phyloP scores from a whole-genome alignment of 2,797 vertebrate species.

The Propithecus perrieri region DNA sequence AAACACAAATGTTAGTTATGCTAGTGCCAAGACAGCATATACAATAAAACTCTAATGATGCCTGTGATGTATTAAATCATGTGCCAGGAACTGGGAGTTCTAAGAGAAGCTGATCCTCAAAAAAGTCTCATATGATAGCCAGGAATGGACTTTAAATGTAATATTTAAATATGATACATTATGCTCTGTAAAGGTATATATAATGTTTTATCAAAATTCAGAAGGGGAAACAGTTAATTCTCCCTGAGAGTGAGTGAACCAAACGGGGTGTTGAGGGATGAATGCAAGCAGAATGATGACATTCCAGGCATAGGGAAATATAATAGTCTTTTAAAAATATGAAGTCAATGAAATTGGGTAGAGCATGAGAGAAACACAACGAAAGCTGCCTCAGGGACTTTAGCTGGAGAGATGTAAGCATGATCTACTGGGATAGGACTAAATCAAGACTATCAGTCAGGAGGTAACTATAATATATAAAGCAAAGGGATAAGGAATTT shows the following conservation, averaged over 20 bases:
- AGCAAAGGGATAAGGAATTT: neutral
- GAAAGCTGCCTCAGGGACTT: neutral
- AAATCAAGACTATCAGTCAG: neutral
- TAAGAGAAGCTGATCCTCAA: neutral
- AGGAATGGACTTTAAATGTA: neutral
- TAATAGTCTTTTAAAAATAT: neutral
- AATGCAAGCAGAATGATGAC: neutral
- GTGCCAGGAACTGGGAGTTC: neutral
- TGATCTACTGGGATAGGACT: neutral
- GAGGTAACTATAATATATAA: neutral
- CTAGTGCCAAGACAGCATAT: neutral
- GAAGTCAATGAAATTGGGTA: neutral
- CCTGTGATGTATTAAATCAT: neutral
- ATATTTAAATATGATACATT: neutral
- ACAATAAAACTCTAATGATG: neutral
- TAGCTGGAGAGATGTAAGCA: neutral
- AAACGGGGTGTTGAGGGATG: neutral
- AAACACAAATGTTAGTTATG: neutral
- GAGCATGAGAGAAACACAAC: neutral
- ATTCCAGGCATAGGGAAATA: neutral
- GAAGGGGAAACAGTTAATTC: neutral
- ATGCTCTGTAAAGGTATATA: neutral
- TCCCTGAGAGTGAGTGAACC: neutral
- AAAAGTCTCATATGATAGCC: neutral
- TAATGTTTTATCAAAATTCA: conserved; percentile 27